phyloP scores from a whole-genome alignment of 2,797 vertebrate species.

The Ibycter americanus region DNA sequence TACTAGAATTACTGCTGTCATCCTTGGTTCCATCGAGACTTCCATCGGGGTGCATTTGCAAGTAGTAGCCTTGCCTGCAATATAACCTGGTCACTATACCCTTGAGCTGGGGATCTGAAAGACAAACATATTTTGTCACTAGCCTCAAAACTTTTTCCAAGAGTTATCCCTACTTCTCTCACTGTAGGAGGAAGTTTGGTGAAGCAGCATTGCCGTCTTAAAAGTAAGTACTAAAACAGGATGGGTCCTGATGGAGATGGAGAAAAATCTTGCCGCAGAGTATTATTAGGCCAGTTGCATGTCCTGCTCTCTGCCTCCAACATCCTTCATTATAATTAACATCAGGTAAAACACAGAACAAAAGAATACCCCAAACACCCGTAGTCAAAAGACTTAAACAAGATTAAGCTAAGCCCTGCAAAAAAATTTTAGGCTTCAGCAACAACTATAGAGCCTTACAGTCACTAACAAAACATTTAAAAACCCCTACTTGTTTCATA shows the following conservation, averaged over 20 bases:
- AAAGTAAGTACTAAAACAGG: slow-evolving; percentile 14
- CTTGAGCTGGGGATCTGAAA: slow-evolving; percentile 99
- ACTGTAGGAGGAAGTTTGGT: slow-evolving; percentile 39
- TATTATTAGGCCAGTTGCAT: neutral
- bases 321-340: neutral
- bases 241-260: neutral
- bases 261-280: neutral
- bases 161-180: slow-evolving; percentile 54
- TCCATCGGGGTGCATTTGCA: slow-evolving; percentile 99
- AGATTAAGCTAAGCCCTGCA: neutral
- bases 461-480: neutral
- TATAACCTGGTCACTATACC: slow-evolving; percentile 99
- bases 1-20: slow-evolving; percentile 99
- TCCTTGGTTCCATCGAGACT: slow-evolving; percentile 99
- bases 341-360: neutral
- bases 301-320: slow-evolving; percentile 6
- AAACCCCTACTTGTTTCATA: neutral
- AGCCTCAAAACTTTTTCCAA: slow-evolving; percentile 66
- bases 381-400: neutral
- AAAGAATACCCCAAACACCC: neutral
- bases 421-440: neutral
- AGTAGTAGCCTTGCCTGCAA: slow-evolving; percentile 99
- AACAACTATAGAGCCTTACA: neutral
- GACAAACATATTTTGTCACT: slow-evolving; percentile 77
- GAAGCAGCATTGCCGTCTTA: slow-evolving; percentile 25